These are phyloP conservation scores for Patella ulyssiponensis DNA, from an alignment of 2,888 invertebrate species.

Conservation along the genomic window DNA sequence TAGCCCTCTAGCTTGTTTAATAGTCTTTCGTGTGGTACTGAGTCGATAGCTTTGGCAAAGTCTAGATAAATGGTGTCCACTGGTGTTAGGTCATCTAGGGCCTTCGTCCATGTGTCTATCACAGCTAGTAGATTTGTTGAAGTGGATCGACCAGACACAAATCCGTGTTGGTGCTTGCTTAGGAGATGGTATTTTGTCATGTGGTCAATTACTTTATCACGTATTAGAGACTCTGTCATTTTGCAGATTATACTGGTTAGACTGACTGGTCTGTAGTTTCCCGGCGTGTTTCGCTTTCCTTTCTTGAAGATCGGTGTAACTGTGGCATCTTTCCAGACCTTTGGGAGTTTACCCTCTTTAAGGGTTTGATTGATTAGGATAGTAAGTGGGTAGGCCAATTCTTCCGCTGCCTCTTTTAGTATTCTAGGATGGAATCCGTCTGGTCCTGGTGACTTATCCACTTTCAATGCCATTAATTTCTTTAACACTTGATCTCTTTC, in stretches of 20 bases:
- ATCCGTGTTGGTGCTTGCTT: constrained; percentile 15
- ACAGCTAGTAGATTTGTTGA: constrained; percentile 13
- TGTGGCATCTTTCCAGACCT: neutral
- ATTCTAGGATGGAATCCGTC: neutral
- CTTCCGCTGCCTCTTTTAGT: constrained; percentile 9
- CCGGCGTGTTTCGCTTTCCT: constrained; percentile 5
- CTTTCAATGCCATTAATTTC: too few species aligned
- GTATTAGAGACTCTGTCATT: constrained; percentile 18
- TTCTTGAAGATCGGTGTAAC: constrained; percentile 26
- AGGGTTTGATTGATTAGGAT: constrained; percentile 6
- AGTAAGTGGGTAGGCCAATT: constrained; percentile 1
- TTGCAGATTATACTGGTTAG: constrained; percentile 25
- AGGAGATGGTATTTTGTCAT: constrained; percentile 7
- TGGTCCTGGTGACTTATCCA: too few species aligned
- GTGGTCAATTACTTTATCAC: constrained; percentile 16
- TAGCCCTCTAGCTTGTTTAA: constrained; percentile 15
- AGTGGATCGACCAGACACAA: constrained; percentile 16
- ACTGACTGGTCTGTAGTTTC: constrained; percentile 27
- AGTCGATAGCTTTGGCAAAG: constrained; percentile 14
- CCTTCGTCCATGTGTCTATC: constrained; percentile 14
- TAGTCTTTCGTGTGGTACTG: constrained; percentile 21
- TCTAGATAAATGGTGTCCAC: constrained; percentile 11
- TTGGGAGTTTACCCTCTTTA: constrained; percentile 2
- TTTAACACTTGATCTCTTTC: too few species aligned
- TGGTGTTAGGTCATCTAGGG: constrained; percentile 10